Percentiles rank a stretch among this genome's conserved stretches.
Evolutionary conservation across 2,888 invertebrate species (phyloP).

Genomic region (Sarcophaga caerulescens): DNA sequence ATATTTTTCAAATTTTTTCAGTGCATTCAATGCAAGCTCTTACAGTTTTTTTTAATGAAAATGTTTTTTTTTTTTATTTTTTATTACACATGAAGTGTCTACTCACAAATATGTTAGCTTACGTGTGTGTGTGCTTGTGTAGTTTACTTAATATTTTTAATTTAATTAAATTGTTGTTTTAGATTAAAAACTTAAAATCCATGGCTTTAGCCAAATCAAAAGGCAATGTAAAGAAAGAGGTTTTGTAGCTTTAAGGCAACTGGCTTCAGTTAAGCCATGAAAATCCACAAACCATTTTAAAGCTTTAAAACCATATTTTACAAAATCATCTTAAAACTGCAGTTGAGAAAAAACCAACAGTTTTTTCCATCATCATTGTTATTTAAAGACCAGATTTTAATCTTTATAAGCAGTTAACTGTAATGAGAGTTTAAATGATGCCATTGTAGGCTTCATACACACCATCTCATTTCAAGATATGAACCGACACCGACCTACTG

Average conservation of each 20-base stretch:
- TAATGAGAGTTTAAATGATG: constrained; percentile 71
- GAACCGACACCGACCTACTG: background rate
- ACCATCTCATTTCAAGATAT: background rate
- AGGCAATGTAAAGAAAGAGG: background rate
- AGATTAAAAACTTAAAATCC: constrained; percentile 61
- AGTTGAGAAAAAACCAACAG: background rate
- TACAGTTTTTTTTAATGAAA: constrained; percentile 25
- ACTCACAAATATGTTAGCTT: background rate
- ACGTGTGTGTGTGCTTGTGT: background rate
- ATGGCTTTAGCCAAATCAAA: constrained; percentile 42
- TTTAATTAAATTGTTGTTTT: constrained; percentile 67
- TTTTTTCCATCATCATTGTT: constrained; percentile 22
- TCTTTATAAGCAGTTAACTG: constrained; percentile 70
- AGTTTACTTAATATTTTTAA: constrained; percentile 40
- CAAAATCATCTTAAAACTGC: background rate
- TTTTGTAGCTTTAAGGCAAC: constrained; percentile 6
- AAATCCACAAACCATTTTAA: constrained; percentile 22
- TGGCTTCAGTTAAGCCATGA: constrained; percentile 32
- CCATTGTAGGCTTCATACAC: constrained; percentile 53
- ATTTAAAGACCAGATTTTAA: constrained; percentile 62
- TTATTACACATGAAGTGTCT: constrained; percentile 23
- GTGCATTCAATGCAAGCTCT: constrained; percentile 26
- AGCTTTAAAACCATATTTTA: constrained; percentile 34
- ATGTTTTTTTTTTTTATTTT: constrained; percentile 14
- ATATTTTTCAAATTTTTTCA: constrained; percentile 5